Evolutionary conservation across 2,888 invertebrate species (phyloP), one percentile per base, ranked within the genome.

Genomic region (Nephrotoma flavescens): DNA sequence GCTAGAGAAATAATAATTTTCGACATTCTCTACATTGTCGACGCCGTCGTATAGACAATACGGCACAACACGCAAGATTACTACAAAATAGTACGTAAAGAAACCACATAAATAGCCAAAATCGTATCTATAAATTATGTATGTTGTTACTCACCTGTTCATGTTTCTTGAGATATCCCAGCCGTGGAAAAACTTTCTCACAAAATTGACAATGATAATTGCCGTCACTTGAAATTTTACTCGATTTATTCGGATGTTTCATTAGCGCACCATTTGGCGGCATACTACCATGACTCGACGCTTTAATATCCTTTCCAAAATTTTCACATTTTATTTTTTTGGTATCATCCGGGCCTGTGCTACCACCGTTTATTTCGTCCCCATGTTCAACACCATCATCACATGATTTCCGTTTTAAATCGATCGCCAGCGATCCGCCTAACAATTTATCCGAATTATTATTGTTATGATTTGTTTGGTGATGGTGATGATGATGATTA

Each of bases 181-280:
- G 95, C 89, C 97, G 94, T 19, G 97, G 96, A 92, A 97, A 97
- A 88, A 97, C 96, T 91, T 97, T 96, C 90, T 97, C 96, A 93
- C 97, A 98, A 93, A 96, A 97, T 92, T 96, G 96, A 92, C 97
- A 97, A 90, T 96, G 95, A 93, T 97, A 96, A 88, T 97, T 97
- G 88, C 97, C 96, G 91, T 94, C 87, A 41, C 52, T 52, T 57
- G 85, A 85, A 15, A 85, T 85, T 83, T 87, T 87, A 71, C 86
- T 87, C 52, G 83, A 42, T 19, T 71, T 31, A 86, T 45, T 85
- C 71, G 87, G 86, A 15, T 42, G 86, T 31, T 83, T 84, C n/a
- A 42, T 52, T 45, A 87, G 86, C 42, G 15, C 85, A 15, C 83
- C 86, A 85, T 87, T 87, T 19, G 42, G 86, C 9, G 84, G 0